Evolutionary conservation across 1,140 invertebrate species (phyloP), one percentile per base, ranked within the genome.

Genomic region (Gryon sp.): DNA sequence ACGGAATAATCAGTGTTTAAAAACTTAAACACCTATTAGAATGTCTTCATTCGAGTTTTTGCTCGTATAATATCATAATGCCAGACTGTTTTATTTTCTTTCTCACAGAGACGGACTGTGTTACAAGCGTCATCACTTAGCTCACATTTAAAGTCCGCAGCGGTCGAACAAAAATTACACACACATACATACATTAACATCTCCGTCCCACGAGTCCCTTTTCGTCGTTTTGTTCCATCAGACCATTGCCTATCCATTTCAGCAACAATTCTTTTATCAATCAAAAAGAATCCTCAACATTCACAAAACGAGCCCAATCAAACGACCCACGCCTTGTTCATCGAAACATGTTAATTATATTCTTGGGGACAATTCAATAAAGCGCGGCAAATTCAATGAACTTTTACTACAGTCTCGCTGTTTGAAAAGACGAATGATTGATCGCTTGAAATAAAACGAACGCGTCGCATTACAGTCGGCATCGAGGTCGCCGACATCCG

Each of bases 391-490:
- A 76, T 73, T 73, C 57, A 50, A 70, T 70, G 38, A 76, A 70
- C 57, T 70, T 60, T 55, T 28, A 46, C 28, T 32, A 32, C 68
- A 62, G 62, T 62, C 55, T 46, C 38, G 36, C 34, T 30, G 12
- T 32, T 73, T 55, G 36, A 63, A 62, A 65, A 66, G 41, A 18
- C 52, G 45, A 24, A 78, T 75, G 76, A 78, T 74, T 78, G 70
- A 78, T 78, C 70, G 65, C 40, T 65, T 45, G 53, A 38, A 73
- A 66, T 73, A 57, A 72, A 68, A 68, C 68, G 48, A 18, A 14
- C 34, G n/a, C 59, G 50, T 46, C 36, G 45, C 16, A 45, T 40
- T 38, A 63, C 53, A 66, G 62, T 68, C 48, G 63, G 60, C 50
- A 46, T 48, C 73, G 48, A 9, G 59, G 16, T 55, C 59, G 60